Base-by-base conservation (phyloP, 2,888 invertebrate genomes). In the Netelia inedita region DNA sequence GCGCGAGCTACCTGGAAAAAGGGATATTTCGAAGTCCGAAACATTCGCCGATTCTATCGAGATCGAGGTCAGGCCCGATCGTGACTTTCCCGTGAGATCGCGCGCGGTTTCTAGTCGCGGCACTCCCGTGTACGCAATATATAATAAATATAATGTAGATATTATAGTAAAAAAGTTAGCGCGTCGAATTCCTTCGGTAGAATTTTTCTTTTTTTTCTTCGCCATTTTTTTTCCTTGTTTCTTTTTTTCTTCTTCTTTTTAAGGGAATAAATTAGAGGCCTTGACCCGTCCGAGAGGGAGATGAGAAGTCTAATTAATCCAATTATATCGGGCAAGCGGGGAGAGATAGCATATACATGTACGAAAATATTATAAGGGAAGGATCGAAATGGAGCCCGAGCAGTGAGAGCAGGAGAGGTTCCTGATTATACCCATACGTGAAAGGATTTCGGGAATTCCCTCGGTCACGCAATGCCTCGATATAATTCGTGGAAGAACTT, bases 401-500 rank as follows among this genome's bases (percentile, higher is more conserved):
- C 35, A 86, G 85, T 43, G 82, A 87, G 86, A 86, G 87, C 86
- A 76, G 81, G 55, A 71, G 28, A 65, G 76, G 84, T 87, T 85
- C 83, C 87, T 89, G 89, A 89, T 90, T 90, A 90, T 89, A 88
- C 88, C 85, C 88, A 84, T 86, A 87, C 86, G 79, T 63, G 79
- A 87, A 85, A 81, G 85, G 86, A 89, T 91, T 91, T 91, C 88
- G 89, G 89, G 85, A 89, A 90, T 87, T 88, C 86, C 87, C 88
- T 83, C 88, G 79, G 91, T 92, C 92, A 92, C 92, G 92, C 92
- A 90, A 92, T 91, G 87, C 89, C 88, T 86, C 89, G 89, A 89
- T 91, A 88, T 90, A 88, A 91, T 92, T 92, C 92, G 90, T 88
- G 91, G 92, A 91, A 92, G 90, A 90, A 89, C 88, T 90, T 89